Conservation (phyloP, 2,113 vertebrate species). For the Merops nubicus region DNA sequence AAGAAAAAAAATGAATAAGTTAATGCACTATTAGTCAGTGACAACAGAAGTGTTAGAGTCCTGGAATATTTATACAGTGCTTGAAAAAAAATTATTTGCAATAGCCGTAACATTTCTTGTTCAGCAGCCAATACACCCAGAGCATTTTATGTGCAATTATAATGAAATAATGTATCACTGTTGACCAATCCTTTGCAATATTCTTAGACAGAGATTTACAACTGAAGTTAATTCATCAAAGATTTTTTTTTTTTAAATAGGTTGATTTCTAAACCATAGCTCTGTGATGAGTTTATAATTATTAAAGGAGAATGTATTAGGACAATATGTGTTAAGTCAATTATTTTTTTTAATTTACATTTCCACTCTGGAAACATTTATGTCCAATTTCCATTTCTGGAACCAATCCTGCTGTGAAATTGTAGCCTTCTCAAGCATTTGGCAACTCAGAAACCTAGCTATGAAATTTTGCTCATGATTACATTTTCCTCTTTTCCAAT, state of each 20-base stretch:
- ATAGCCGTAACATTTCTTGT: neutral
- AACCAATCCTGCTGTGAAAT: constrained; percentile 37
- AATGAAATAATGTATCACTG: constrained; percentile 45
- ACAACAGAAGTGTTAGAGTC: neutral
- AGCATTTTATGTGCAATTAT: constrained; percentile 55
- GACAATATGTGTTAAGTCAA: constrained; percentile 11
- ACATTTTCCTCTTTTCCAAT: constrained; percentile 39
- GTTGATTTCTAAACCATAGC: constrained; percentile 17
- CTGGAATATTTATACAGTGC: neutral
- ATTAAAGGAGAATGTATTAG: neutral
- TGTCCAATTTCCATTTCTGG: constrained; percentile 33
- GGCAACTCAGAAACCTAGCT: constrained; percentile 14
- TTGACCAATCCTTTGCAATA: constrained; percentile 61
- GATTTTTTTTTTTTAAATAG: constrained; percentile 22
- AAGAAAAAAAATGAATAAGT: neutral
- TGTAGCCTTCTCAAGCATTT: constrained; percentile 45
- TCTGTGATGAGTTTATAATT: constrained; percentile 21
- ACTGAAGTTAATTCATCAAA: constrained; percentile 51
- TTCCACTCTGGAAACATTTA: constrained; percentile 33
- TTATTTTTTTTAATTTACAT: constrained; percentile 2
- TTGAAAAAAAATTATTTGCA: neutral
- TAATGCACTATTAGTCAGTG: neutral
- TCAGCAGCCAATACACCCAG: constrained; percentile 21
- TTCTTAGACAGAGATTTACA: constrained; percentile 11
- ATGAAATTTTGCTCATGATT: constrained; percentile 41